Evolutionary conservation across 2,113 vertebrate species (phyloP).

Genomic region (Grus americana): DNA sequence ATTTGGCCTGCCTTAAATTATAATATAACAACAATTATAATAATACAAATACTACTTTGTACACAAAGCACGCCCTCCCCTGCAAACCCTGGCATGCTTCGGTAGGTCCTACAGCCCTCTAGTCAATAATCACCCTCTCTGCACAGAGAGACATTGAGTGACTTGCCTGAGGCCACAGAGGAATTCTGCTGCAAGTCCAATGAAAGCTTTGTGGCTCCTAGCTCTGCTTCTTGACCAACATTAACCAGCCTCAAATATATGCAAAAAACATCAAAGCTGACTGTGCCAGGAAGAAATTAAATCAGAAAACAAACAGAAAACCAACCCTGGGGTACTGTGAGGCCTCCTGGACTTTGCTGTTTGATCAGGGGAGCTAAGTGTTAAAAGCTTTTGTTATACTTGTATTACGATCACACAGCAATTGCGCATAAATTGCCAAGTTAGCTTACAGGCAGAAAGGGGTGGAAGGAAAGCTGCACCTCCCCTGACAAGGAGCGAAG

Average conservation of each 20-base stretch:
- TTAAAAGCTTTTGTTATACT: constrained; percentile 59
- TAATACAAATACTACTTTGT: constrained; percentile 59
- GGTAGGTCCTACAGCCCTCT: constrained; percentile 51
- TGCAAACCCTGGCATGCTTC: constrained; percentile 63
- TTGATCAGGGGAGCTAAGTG: constrained; percentile 44
- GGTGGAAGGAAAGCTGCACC: constrained; percentile 9
- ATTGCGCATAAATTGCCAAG: background rate
- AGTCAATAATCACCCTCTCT: constrained; percentile 57
- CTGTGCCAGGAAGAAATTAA: constrained; percentile 40
- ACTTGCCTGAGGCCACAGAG: constrained; percentile 61
- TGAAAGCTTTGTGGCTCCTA: constrained; percentile 54
- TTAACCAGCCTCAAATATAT: constrained; percentile 41
- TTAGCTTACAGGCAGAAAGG: background rate
- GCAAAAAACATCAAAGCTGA: constrained; percentile 51
- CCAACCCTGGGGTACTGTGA: background rate
- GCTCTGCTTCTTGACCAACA: constrained; percentile 56
- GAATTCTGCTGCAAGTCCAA: constrained; percentile 58
- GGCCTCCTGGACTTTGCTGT: constrained; percentile 35
- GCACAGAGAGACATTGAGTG: constrained; percentile 50
- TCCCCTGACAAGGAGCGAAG: constrained; percentile 33
- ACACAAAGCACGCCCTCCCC: constrained; percentile 65
- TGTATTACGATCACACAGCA: background rate
- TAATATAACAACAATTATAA: constrained; percentile 68
- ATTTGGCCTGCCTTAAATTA: constrained; percentile 65
- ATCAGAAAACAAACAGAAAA: constrained; percentile 47